Evolutionary conservation across 92 coral and sea anemone species (phyloP).

Genomic region (Porites rus): DNA sequence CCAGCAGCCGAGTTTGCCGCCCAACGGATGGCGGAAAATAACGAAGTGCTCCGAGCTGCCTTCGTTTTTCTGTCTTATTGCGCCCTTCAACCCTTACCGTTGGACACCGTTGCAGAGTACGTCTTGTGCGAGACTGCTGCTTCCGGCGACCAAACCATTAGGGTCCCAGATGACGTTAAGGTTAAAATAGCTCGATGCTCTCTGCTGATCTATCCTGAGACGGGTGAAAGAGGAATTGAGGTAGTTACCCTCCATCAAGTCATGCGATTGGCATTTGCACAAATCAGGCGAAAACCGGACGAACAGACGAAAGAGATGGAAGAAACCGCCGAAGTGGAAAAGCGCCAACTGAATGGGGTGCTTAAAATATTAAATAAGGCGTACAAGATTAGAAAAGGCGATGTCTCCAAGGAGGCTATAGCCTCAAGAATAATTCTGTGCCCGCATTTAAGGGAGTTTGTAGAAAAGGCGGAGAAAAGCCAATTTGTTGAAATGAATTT

Average conservation of each 20-base stretch:
- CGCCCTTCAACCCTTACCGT: slow-evolving; percentile 88
- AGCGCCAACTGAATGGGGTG: slow-evolving; percentile 4
- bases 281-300: slow-evolving; percentile 55
- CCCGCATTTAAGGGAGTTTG: slow-evolving; percentile 82
- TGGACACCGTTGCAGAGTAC: slow-evolving; percentile 75
- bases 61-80: slow-evolving; percentile 88
- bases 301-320: background rate
- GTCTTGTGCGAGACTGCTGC: slow-evolving; percentile 48
- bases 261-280: slow-evolving; percentile 80
- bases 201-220: slow-evolving; percentile 72
- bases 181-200: slow-evolving; percentile 83
- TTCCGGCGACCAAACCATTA: slow-evolving; percentile 15
- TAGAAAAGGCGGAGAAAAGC: slow-evolving; percentile 38
- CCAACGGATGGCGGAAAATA: slow-evolving; percentile 85
- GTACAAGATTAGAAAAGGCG: slow-evolving; percentile 26
- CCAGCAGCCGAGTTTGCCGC: slow-evolving; percentile 85
- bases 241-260: slow-evolving; percentile 87
- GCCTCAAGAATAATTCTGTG: slow-evolving; percentile 78
- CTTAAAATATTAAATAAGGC: slow-evolving; percentile 25
- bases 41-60: slow-evolving; percentile 73
- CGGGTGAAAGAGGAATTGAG: slow-evolving; percentile 87
- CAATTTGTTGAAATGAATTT: slow-evolving; percentile 38
- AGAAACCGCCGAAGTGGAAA: background rate
- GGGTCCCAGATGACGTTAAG: slow-evolving; percentile 80
- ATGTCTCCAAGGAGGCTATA: slow-evolving; percentile 53